Base-by-base conservation (phyloP, 1,140 invertebrate genomes). In the Trachelipus rathkii region DNA sequence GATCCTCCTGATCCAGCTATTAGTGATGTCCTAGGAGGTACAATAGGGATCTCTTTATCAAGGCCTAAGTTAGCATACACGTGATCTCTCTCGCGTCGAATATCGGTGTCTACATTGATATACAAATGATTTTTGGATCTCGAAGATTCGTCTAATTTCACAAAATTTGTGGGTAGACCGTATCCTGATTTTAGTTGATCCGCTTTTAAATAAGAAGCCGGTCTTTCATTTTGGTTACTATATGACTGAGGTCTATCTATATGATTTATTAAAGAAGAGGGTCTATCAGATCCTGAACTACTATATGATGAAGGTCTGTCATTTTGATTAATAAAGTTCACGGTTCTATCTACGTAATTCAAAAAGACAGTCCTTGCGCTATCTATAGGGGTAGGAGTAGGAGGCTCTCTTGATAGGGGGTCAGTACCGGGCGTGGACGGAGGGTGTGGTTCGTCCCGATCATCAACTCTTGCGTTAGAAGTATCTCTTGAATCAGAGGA, bases 1-100 rank as follows among this genome's bases (percentile, higher is more conserved):
- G 80, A 79, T 19, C 80, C 78, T 46, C 74, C 78, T 60, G 78
- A 77, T 2, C 75, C 76, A n/a, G 78, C 50, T n/a, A 70, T 72
- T 33, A 77, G 72, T 19, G 80, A 78, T 15, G 77, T 45, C 70
- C 78, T 44, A 72, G 75, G 72, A 45, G 79, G 79, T 71, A 77
- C 74, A 68, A 44, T 73, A 43, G 79, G 75, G 19, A 74, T 73
- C 23, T 81, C 79, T 75, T 78, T 80, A 33, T 79, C 78, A 46
- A 73, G 72, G 13, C 60, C 66, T 68, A 78, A 68, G 44, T 80
- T 80, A 15, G 72, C 79, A 72, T 80, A 80, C 19, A 78, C 66
- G 33, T 76, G 79, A 71, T 75, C 74, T 10, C 60, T 43, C 5
- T 81, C 79, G 11, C 45, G 44, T 33, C 71, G 66, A 71, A 68